Evolutionary conservation across 2,113 vertebrate species (phyloP), one percentile per base, ranked within the genome.

Genomic region (Oreocharis arfaki): DNA sequence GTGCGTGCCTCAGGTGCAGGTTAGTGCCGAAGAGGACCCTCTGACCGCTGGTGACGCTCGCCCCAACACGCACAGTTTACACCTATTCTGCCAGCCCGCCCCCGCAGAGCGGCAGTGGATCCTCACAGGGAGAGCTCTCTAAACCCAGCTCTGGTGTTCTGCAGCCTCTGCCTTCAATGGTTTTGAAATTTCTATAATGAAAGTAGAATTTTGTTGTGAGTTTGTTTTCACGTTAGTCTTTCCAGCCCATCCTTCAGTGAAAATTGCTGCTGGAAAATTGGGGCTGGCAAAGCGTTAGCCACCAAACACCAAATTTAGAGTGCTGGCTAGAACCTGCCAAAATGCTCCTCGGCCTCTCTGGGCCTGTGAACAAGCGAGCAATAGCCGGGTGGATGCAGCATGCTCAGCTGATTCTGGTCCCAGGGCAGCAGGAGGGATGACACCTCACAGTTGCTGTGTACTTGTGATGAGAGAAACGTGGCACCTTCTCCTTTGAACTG

Each of bases 11-110:
- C 61, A 3, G 41, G 55, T 22, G 20, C 42, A 1, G 27, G 27
- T 32, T 17, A 4, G 8, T 6, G 15, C 28, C 30, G 3, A 10
- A 9, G 35, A 42, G 26, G 47, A 22, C 23, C 24, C 30, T 9
- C 53, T 14, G 52, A 3, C 2, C 12, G 37, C 57, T 18, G 57
- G 8, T n/a, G 59, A 19, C 14, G 22, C 53, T 42, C 35, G 5
- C 35, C 50, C 70, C 1, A 1, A 1, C 9, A 0, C 47, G 10
- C 28, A 1, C 9, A 4, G 27, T 28, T n/a, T 17, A 1, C 4
- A 0, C 18, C 5, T 10, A 1, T 11, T 24, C 27, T 39, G 52
- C 10, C 26, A 6, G 55, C 9, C 20, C 69, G 6, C 6, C 27
- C 50, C 15, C 3, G 8, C 26, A 1, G 8, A 27, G 24, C 24